phyloP scores from a whole-genome alignment of 2,888 invertebrate genomes.

The Dromius quadrimaculatus region DNA sequence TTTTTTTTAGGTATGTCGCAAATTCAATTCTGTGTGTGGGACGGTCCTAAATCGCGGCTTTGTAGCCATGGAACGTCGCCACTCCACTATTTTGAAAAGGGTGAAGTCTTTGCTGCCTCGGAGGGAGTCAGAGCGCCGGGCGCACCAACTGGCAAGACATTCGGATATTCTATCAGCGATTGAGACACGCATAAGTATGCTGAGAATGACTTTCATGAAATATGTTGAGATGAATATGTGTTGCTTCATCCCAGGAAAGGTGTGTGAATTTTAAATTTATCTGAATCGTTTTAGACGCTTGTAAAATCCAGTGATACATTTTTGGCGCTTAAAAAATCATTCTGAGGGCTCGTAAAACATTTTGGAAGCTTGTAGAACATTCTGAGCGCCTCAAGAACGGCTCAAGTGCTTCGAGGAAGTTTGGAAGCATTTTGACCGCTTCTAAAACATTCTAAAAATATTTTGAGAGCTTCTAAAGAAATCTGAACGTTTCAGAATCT shows the following conservation, averaged over 20 bases:
- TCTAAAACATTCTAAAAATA: too few species aligned
- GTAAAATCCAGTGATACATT: too few species aligned
- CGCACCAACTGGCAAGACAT: conserved; percentile 87
- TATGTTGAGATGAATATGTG: conserved; percentile 86
- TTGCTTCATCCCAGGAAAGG: conserved; percentile 95
- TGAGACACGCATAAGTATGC: conserved; percentile 91
- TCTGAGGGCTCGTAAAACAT: too few species aligned
- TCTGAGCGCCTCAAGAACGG: too few species aligned
- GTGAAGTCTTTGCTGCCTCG: conserved; percentile 87
- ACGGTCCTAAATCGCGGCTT: conserved; percentile 68
- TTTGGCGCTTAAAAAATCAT: too few species aligned
- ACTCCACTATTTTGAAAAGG: conserved; percentile 79
- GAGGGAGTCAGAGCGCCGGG: conserved; percentile 88
- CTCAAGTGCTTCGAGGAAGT: too few species aligned
- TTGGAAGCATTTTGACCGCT: too few species aligned
- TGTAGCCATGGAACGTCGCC: conserved; percentile 64
- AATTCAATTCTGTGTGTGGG: conserved; percentile 82
- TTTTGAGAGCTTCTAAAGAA: too few species aligned
- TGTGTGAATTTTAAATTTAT: conserved; percentile 62
- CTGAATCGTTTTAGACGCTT: conserved; percentile 19
- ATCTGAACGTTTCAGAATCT: too few species aligned
- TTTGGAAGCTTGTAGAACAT: too few species aligned
- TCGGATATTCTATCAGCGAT: conserved; percentile 90
- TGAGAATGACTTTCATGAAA: conserved; percentile 93
- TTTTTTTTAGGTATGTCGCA: conserved; percentile 77